These are phyloP conservation scores for Lochmaea capreae DNA, from an alignment of 2,888 invertebrate species.

Conservation along the genomic window DNA sequence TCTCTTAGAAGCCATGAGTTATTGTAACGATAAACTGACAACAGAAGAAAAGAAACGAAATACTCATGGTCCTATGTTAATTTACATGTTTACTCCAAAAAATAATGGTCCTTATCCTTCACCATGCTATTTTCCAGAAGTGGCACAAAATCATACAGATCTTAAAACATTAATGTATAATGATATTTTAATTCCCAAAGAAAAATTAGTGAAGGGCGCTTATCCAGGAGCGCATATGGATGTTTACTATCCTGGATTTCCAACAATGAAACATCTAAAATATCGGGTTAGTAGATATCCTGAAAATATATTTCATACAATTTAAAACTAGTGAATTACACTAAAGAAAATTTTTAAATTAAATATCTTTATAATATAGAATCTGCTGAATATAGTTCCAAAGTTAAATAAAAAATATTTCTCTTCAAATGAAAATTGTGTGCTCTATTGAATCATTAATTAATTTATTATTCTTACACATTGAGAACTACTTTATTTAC, in stretches of 20 bases:
- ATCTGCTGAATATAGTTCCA: no score
- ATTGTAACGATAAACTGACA: slow-evolving; percentile 74
- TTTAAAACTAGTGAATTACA: no score
- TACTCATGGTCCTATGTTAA: slow-evolving; percentile 86
- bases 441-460: no score
- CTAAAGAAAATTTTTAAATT: no score
- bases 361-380: no score
- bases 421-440: no score
- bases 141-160: slow-evolving; percentile 71
- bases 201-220: slow-evolving; percentile 76
- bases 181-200: slow-evolving; percentile 71
- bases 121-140: slow-evolving; percentile 73
- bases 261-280: slow-evolving; percentile 86
- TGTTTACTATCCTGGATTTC: slow-evolving; percentile 90
- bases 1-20: slow-evolving; percentile 81
- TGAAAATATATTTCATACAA: no score
- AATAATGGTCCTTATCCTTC: slow-evolving; percentile 71
- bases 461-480: no score
- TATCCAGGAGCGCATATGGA: slow-evolving; percentile 76
- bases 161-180: slow-evolving; percentile 68
- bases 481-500: no score
- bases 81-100: slow-evolving; percentile 76
- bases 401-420: no score
- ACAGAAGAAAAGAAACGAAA: slow-evolving; percentile 81
- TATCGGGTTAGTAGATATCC: slow-evolving; percentile 73